Evolutionary conservation across 1,140 invertebrate species (phyloP).

Genomic region (Zaprionus davidi): DNA sequence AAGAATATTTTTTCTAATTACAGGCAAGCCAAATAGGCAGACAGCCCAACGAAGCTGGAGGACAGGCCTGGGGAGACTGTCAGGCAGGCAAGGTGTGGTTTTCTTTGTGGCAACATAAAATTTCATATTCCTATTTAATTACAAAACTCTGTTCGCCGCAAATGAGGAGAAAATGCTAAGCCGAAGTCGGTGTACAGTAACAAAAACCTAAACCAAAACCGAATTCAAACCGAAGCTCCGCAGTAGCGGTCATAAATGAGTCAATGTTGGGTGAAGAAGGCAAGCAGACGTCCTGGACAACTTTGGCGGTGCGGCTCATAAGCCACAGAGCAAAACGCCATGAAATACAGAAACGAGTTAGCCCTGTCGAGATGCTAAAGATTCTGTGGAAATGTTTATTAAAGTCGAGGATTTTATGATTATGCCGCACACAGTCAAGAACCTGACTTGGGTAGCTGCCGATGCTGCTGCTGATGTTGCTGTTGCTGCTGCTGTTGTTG

Average conservation of each 20-base stretch:
- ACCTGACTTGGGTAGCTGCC: slow-evolving; percentile 33
- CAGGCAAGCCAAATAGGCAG: slow-evolving; percentile 7
- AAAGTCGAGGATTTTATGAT: slow-evolving; percentile 80
- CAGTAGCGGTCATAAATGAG: slow-evolving; percentile 74
- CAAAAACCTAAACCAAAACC: not conserved
- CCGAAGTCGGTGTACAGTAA: not conserved
- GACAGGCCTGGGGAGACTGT: not conserved
- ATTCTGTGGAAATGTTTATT: slow-evolving; percentile 83
- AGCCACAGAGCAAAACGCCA: slow-evolving; percentile 70
- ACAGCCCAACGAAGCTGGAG: too few relatives aligned
- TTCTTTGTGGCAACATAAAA: slow-evolving; percentile 62
- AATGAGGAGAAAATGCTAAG: slow-evolving; percentile 55
- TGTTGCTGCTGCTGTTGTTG: not conserved
- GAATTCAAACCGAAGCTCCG: slow-evolving; percentile 12
- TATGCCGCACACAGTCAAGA: slow-evolving; percentile 69
- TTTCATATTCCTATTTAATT: slow-evolving; percentile 78
- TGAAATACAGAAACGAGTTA: slow-evolving; percentile 75
- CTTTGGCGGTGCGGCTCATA: slow-evolving; percentile 43
- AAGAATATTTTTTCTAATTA: slow-evolving; percentile 52
- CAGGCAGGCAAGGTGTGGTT: slow-evolving; percentile 30
- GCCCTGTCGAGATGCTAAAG: slow-evolving; percentile 72
- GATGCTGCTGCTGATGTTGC: slow-evolving; percentile 19
- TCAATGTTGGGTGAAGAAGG: slow-evolving; percentile 53
- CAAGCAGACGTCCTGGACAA: slow-evolving; percentile 25
- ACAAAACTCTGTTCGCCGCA: slow-evolving; percentile 41